Evolutionary conservation across 2,888 invertebrate species (phyloP).

Genomic region (Drepanosiphum platanoidis): DNA sequence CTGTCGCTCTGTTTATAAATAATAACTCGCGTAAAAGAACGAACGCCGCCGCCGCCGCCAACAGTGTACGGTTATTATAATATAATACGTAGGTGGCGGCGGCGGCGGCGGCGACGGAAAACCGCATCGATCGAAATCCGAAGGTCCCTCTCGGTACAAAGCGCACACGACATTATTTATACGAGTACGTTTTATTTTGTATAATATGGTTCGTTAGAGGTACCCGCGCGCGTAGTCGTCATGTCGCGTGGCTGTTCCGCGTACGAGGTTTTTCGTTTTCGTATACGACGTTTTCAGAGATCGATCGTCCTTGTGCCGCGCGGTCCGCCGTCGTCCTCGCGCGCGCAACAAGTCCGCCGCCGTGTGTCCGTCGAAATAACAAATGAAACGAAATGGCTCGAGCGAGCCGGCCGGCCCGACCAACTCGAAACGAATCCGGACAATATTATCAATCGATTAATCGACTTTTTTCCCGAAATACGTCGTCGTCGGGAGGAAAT

Average conservation of each 20-base stretch:
- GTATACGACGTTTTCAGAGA: constrained; percentile 1
- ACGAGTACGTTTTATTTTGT: not conserved
- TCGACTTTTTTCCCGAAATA: no score
- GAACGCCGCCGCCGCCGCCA: no score
- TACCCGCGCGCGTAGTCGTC: not conserved
- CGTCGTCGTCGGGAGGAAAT: no score
- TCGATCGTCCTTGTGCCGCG: not conserved
- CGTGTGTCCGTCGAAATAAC: not conserved
- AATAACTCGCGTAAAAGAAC: no score
- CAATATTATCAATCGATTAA: no score
- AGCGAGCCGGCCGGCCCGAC: no score
- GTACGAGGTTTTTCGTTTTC: not conserved
- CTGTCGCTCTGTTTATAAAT: no score
- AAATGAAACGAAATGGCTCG: no score
- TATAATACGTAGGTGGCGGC: not conserved
- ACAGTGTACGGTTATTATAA: not conserved
- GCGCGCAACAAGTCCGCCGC: not conserved
- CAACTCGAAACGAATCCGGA: no score
- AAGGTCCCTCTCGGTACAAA: not conserved
- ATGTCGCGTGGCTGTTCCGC: constrained; percentile 1
- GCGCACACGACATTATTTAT: not conserved
- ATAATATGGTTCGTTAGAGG: not conserved
- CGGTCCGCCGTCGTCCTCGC: not conserved
- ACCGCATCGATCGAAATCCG: not conserved
- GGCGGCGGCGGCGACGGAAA: not conserved